Conservation (phyloP, 2,888 invertebrate genomes). For the Morpho helenor region DNA sequence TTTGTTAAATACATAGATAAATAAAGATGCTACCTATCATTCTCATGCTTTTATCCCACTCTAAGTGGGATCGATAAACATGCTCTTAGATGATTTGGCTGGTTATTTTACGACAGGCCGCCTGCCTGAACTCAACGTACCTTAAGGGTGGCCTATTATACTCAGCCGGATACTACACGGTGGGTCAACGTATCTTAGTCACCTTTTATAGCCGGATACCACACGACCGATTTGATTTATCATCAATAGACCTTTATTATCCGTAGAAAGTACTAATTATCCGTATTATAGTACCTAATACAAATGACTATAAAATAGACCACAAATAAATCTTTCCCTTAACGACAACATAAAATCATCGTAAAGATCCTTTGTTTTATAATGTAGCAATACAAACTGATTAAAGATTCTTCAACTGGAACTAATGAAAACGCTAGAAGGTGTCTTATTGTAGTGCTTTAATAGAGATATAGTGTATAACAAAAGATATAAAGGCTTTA, state of each 20-base stretch:
- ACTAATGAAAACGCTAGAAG: conserved; percentile 49
- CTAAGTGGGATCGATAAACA: too few relatives aligned
- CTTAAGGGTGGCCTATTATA: too few relatives aligned
- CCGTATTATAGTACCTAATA: conserved; percentile 8
- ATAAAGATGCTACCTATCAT: too few relatives aligned
- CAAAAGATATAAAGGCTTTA: conserved; percentile 50
- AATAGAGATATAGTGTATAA: conserved; percentile 42
- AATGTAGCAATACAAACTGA: conserved; percentile 35
- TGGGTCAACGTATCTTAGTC: too few relatives aligned
- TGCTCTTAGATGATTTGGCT: too few relatives aligned
- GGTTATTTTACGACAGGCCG: too few relatives aligned
- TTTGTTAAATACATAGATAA: too few relatives aligned
- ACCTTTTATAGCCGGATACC: too few relatives aligned
- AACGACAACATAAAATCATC: conserved; percentile 27
- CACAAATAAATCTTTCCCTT: conserved; percentile 18
- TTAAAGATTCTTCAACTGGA: conserved; percentile 33
- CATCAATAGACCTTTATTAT: background rate
- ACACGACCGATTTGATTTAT: background rate
- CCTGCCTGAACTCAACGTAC: too few relatives aligned
- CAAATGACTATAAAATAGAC: conserved; percentile 8
- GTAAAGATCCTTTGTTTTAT: conserved; percentile 40
- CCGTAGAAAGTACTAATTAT: background rate
- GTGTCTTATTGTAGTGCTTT: conserved; percentile 36
- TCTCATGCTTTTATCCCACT: too few relatives aligned
- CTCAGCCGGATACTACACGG: too few relatives aligned